phyloP scores from a whole-genome alignment of 37 sponge, comb jelly and placozoan genomes.

The Agelas oroides region DNA sequence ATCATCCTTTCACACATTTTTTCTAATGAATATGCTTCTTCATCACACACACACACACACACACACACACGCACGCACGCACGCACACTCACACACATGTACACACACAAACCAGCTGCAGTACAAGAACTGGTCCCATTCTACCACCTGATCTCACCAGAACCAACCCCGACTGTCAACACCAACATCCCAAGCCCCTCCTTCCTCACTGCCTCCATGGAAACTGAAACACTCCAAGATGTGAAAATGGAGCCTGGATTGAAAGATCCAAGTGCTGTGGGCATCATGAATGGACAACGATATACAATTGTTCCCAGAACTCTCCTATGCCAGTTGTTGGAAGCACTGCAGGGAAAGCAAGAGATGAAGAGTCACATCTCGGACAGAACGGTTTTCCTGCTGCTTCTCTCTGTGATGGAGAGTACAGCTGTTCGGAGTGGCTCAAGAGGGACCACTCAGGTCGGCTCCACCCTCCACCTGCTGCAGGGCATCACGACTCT shows the following conservation, averaged over 20 bases:
- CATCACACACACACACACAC: slow-evolving; percentile 24
- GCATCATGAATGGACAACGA: too few relatives aligned
- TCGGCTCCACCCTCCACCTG: slow-evolving; percentile 28
- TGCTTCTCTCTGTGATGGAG: slow-evolving; percentile 58
- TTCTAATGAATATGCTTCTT: too few relatives aligned
- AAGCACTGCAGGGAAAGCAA: background rate
- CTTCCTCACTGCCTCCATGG: background rate
- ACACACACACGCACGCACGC: background rate
- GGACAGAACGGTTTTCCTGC: slow-evolving; percentile 31
- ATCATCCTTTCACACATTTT: too few relatives aligned
- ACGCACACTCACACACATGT: slow-evolving; percentile 18
- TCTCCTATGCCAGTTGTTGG: background rate
- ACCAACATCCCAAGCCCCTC: background rate
- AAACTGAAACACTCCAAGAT: too few relatives aligned
- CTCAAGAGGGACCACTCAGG: slow-evolving; percentile 25
- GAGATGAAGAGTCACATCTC: slow-evolving; percentile 1
- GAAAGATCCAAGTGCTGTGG: too few relatives aligned
- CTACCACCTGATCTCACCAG: background rate
- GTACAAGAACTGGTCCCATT: slow-evolving; percentile 32
- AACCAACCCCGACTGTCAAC: background rate
- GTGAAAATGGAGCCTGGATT: too few relatives aligned
- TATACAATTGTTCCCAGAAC: background rate
- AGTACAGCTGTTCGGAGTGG: slow-evolving; percentile 1
- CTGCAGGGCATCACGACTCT: slow-evolving; percentile 40
- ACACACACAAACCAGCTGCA: slow-evolving; percentile 41